phyloP scores from a whole-genome alignment of 2,888 invertebrate genomes.

The Smittia sp. region DNA sequence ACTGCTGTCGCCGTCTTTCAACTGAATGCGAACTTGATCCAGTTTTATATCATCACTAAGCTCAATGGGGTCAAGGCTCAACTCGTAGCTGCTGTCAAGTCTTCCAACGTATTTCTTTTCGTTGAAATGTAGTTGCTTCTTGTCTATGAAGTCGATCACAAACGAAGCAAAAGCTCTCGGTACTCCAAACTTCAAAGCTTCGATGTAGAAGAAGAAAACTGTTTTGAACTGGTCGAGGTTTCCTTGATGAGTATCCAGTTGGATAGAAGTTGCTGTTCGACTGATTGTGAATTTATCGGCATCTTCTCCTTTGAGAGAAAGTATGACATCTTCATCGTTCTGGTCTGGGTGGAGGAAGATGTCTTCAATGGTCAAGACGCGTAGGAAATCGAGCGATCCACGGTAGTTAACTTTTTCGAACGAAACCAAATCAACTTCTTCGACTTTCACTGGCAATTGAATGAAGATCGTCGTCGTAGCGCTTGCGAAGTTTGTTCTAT shows the following conservation, averaged over 20 bases:
- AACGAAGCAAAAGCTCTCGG: background rate
- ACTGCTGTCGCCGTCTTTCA: background rate
- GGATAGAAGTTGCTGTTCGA: background rate
- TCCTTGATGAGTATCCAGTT: background rate
- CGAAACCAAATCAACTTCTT: background rate
- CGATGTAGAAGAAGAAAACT: constrained; percentile 14
- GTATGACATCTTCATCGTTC: background rate
- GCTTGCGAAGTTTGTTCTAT: constrained; percentile 41
- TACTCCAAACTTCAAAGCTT: constrained; percentile 5
- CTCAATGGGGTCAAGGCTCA: background rate
- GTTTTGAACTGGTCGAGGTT: background rate
- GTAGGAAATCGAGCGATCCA: background rate
- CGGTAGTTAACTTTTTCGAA: constrained; percentile 25
- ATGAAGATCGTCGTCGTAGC: constrained; percentile 41
- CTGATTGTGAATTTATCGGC: background rate
- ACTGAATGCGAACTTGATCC: background rate
- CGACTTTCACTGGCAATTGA: background rate
- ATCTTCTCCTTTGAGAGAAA: constrained; percentile 3
- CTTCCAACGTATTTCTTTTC: constrained; percentile 10
- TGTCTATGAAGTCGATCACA: background rate
- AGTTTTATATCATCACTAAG: background rate
- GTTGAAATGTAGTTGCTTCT: background rate
- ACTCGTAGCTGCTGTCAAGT: background rate
- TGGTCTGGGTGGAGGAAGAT: background rate
- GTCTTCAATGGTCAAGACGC: background rate